A percentile compares a stretch with the other conserved stretches of the same genome.
Evolutionary conservation across 2,113 vertebrate genomes (phyloP).

Genomic region (Bubalus kerabau): DNA sequence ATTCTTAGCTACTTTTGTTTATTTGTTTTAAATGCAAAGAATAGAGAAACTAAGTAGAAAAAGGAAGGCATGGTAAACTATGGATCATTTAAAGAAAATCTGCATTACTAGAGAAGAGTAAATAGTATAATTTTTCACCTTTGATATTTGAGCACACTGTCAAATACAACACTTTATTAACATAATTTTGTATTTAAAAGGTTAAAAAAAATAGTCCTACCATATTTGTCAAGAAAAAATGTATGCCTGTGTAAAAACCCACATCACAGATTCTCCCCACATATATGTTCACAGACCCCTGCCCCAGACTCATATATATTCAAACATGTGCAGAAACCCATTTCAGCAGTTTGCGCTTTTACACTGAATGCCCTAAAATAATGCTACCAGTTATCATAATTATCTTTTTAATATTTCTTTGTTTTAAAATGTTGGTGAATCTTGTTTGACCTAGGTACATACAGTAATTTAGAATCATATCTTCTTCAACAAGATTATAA

Average conservation of each 20-base stretch:
- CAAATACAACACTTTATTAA: background rate
- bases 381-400: background rate
- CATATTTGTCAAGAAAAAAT: background rate
- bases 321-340: background rate
- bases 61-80: background rate
- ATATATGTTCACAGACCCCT: background rate
- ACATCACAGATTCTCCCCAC: background rate
- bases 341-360: background rate
- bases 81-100: background rate
- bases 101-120: background rate
- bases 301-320: background rate
- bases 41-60: background rate
- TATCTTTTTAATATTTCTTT: background rate
- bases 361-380: background rate
- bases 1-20: background rate
- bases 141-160: background rate
- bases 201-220: background rate
- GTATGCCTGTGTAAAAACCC: background rate
- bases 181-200: background rate
- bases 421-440: background rate
- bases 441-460: background rate
- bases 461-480: background rate
- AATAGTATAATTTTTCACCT: background rate
- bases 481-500: constrained; percentile 10
- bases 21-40: background rate